Conservation (phyloP, 2,797 vertebrate species). For the Gymnodraco acuticeps region DNA sequence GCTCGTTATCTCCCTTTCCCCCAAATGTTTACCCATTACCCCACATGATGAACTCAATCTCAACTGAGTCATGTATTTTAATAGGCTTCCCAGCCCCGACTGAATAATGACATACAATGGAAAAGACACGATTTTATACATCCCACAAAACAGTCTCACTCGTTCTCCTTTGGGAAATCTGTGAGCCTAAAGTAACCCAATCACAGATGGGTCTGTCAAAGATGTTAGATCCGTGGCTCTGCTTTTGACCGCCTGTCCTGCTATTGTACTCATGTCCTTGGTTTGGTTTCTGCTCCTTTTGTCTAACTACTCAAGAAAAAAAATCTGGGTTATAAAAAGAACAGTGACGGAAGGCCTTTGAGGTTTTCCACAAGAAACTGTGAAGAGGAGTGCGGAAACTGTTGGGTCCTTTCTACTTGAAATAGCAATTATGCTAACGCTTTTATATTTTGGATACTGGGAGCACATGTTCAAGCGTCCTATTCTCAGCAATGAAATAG, state of each 20-base stretch:
- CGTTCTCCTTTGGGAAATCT: slow-evolving; percentile 41
- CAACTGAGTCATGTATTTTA: slow-evolving; percentile 59
- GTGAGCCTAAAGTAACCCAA: slow-evolving; percentile 39
- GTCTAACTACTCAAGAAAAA: slow-evolving; percentile 65
- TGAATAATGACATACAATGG: slow-evolving; percentile 48
- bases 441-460: slow-evolving; percentile 81
- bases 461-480: slow-evolving; percentile 57
- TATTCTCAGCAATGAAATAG: slow-evolving; percentile 62
- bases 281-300: slow-evolving; percentile 69
- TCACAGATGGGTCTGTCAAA: slow-evolving; percentile 59
- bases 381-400: slow-evolving; percentile 67
- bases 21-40: slow-evolving; percentile 31
- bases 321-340: slow-evolving; percentile 74
- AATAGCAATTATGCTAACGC: slow-evolving; percentile 82
- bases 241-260: slow-evolving; percentile 66
- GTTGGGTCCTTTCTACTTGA: slow-evolving; percentile 80
- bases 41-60: slow-evolving; percentile 45
- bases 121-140: slow-evolving; percentile 44
- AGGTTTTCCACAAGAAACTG: slow-evolving; percentile 73
- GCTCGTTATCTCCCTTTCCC: slow-evolving; percentile 44
- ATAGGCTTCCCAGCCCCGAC: slow-evolving; percentile 27
- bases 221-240: slow-evolving; percentile 47
- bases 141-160: slow-evolving; percentile 32
- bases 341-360: slow-evolving; percentile 71
- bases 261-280: slow-evolving; percentile 60